Conservation (phyloP, 2,888 invertebrate species). For the Blera fallax region DNA sequence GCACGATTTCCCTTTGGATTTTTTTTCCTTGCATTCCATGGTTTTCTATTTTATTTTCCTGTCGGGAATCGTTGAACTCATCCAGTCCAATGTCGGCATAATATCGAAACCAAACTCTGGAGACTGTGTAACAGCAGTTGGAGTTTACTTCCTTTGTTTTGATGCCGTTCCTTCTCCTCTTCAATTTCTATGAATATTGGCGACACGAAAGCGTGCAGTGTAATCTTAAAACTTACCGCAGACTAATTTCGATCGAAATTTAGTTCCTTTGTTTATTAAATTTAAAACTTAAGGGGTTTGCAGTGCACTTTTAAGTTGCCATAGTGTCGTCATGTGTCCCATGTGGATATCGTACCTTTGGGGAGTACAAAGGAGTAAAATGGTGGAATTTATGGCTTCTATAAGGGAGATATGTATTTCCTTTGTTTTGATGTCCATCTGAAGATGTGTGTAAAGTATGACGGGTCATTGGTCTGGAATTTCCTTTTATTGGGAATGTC, state of each 20-base stretch:
- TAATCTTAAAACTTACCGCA: slow-evolving; percentile 24
- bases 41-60: slow-evolving; percentile 34
- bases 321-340: neutral
- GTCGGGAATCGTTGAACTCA: slow-evolving; percentile 50
- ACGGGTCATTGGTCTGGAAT: slow-evolving; percentile 63
- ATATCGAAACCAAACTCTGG: slow-evolving; percentile 37
- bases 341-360: neutral
- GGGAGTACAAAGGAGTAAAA: slow-evolving; percentile 23
- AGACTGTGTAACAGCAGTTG: slow-evolving; percentile 49
- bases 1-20: neutral
- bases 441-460: slow-evolving; percentile 37
- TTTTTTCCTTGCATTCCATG: slow-evolving; percentile 3
- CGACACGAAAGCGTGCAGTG: slow-evolving; percentile 48
- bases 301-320: slow-evolving; percentile 11
- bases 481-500: slow-evolving; percentile 1
- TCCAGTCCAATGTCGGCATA: slow-evolving; percentile 43
- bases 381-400: slow-evolving; percentile 47
- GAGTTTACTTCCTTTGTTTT: slow-evolving; percentile 50
- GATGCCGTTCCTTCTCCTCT: neutral
- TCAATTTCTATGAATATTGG: neutral
- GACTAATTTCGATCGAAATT: slow-evolving; percentile 57
- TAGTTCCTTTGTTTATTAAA: slow-evolving; percentile 48
- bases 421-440: slow-evolving; percentile 55
- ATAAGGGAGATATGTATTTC: slow-evolving; percentile 21
- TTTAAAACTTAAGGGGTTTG: slow-evolving; percentile 36